Conservation (phyloP, 1,140 invertebrate species). For the Drosophila subpulchrella region DNA sequence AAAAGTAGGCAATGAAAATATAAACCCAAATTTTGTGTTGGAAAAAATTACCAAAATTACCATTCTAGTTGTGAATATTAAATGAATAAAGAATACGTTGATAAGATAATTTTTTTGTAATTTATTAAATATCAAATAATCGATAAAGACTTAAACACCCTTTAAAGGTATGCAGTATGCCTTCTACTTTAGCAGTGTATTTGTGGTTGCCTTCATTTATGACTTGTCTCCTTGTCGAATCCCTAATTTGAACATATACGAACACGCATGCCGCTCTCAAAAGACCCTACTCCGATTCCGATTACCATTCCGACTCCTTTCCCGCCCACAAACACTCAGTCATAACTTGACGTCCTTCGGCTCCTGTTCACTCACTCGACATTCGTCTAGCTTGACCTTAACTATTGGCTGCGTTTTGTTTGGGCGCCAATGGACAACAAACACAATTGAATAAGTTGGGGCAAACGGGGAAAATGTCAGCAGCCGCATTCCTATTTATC, state of each 20-base stretch:
- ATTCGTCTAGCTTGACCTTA: slow-evolving; percentile 64
- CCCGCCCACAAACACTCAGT: slow-evolving; percentile 8
- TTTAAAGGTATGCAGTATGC: background rate
- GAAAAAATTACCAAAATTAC: background rate
- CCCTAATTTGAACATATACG: slow-evolving; percentile 55
- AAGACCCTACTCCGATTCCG: slow-evolving; percentile 8
- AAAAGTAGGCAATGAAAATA: background rate
- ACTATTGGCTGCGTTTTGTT: slow-evolving; percentile 59
- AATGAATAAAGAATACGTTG: no score
- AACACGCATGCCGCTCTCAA: slow-evolving; percentile 53
- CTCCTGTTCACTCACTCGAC: slow-evolving; percentile 11
- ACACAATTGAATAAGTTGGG: background rate
- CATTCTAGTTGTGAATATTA: no score
- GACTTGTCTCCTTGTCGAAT: slow-evolving; percentile 41
- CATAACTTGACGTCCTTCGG: slow-evolving; percentile 9
- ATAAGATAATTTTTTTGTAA: no score
- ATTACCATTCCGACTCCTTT: background rate
- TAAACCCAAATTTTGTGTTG: background rate
- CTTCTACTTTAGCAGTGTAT: slow-evolving; percentile 24
- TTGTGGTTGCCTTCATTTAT: slow-evolving; percentile 40
- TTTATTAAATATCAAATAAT: background rate
- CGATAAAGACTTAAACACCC: background rate
- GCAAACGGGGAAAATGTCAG: slow-evolving; percentile 49
- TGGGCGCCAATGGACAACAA: slow-evolving; percentile 24
- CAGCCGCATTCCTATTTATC: slow-evolving; percentile 38